A percentile compares a stretch with the other conserved stretches of the same genome.
Conservation (phyloP, 1,140 invertebrate species). For the Drosophila santomea region DNA sequence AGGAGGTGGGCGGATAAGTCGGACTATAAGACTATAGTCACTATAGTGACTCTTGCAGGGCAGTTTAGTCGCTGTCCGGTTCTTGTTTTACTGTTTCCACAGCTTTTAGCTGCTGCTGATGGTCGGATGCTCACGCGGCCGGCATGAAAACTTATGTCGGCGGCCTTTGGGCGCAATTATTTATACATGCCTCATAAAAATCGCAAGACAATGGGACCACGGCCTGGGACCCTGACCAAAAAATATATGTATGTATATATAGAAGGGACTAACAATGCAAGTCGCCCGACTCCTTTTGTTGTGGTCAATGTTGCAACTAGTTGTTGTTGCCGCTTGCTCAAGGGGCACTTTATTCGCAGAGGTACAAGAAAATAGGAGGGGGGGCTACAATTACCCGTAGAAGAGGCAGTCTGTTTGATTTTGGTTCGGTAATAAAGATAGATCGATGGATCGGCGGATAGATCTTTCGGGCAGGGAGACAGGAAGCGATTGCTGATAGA, state of each 20-base stretch:
- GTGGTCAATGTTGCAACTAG: conserved; percentile 50
- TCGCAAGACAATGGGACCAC: conserved; percentile 75
- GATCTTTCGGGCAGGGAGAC: conserved; percentile 7
- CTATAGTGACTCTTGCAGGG: conserved; percentile 15
- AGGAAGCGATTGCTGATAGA: conserved; percentile 28
- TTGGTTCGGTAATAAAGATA: conserved; percentile 52
- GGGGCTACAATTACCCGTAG: conserved; percentile 37
- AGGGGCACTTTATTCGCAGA: conserved; percentile 57
- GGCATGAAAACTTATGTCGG: conserved; percentile 83
- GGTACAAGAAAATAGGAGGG: not conserved
- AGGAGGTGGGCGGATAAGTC: conserved; percentile 40
- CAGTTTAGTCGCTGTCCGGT: conserved; percentile 58
- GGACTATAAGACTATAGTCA: conserved; percentile 9
- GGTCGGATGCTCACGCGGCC: conserved; percentile 66
- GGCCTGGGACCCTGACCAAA: conserved; percentile 23
- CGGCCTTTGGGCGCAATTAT: conserved; percentile 83
- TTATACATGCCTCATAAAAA: conserved; percentile 84
- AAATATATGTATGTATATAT: not conserved
- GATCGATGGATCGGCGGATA: conserved; percentile 37
- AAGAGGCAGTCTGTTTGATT: conserved; percentile 52
- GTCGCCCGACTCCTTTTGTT: conserved; percentile 47
- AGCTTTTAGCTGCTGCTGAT: conserved; percentile 50
- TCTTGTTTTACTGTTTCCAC: conserved; percentile 31
- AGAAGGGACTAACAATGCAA: conserved; percentile 59
- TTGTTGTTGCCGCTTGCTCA: conserved; percentile 41